Percentiles rank a stretch among this genome's conserved stretches.
Evolutionary conservation across 35 echinoderm and acorn worm species (phyloP).

Genomic region (Acanthaster planci): DNA sequence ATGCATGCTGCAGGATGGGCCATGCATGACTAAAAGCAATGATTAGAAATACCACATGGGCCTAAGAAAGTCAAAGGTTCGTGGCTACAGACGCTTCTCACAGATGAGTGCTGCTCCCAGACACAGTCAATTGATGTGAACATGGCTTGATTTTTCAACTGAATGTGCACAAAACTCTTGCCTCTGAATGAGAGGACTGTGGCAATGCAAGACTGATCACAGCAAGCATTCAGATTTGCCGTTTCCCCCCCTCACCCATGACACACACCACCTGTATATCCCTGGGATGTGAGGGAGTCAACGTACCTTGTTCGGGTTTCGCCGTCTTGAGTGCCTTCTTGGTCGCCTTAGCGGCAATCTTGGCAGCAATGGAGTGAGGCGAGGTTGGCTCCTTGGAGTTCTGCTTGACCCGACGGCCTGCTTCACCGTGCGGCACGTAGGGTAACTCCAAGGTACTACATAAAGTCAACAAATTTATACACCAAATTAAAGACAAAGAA

Average conservation of each 20-base stretch:
- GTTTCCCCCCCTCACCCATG: background rate
- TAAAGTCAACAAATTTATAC: background rate
- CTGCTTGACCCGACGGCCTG: conserved; percentile 45
- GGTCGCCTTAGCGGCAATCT: conserved; percentile 86
- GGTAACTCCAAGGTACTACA: conserved; percentile 79
- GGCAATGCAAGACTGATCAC: background rate
- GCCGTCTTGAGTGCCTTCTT: conserved; percentile 72
- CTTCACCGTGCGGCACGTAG: conserved; percentile 76
- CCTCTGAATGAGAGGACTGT: background rate
- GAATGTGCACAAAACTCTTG: background rate
- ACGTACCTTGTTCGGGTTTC: conserved; percentile 25
- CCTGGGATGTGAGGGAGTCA: background rate
- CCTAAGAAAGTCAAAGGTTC: too few species aligned
- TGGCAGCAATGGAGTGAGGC: conserved; percentile 90
- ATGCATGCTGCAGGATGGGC: too few species aligned
- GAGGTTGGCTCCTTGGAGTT: conserved; percentile 88
- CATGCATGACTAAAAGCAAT: too few species aligned
- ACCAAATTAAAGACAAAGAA: too few species aligned
- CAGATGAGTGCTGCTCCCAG: too few species aligned
- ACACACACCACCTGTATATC: background rate
- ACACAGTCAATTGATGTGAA: too few species aligned
- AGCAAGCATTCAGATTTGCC: background rate
- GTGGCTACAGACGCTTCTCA: too few species aligned
- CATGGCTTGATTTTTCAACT: too few species aligned
- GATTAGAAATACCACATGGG: too few species aligned